Percentiles rank a stretch among this genome's conserved stretches.
Conservation (phyloP, 2,888 invertebrate genomes). For the Pyrgus malvae region DNA sequence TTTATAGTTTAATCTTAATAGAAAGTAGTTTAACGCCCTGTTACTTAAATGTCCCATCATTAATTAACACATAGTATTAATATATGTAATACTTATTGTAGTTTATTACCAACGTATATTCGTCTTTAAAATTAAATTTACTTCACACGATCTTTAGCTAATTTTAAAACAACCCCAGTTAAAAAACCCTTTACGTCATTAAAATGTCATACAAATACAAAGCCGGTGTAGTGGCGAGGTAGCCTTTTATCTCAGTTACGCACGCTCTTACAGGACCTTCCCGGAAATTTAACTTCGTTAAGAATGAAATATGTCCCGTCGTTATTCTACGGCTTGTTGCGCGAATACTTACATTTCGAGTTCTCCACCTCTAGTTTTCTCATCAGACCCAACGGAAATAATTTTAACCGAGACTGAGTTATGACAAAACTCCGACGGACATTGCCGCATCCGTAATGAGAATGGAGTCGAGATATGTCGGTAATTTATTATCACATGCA, state of each 20-base stretch:
- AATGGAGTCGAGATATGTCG: conserved; percentile 77
- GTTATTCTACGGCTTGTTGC: conserved; percentile 79
- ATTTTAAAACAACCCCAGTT: conserved; percentile 1
- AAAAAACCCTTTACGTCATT: conserved; percentile 17
- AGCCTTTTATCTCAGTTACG: conserved; percentile 78
- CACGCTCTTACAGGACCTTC: conserved; percentile 73
- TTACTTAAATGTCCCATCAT: too few species aligned
- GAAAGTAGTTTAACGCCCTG: too few species aligned
- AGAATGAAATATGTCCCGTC: conserved; percentile 80
- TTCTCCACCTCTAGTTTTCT: conserved; percentile 79
- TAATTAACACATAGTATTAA: too few species aligned
- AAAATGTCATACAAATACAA: conserved; percentile 38
- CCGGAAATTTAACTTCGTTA: conserved; percentile 81
- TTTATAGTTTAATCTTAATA: too few species aligned
- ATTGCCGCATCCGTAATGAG: conserved; percentile 81
- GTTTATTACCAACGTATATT: too few species aligned
- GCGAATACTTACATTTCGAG: conserved; percentile 77
- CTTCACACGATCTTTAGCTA: too few species aligned
- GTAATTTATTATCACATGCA: conserved; percentile 76
- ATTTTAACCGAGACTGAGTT: conserved; percentile 81
- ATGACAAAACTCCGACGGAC: conserved; percentile 81
- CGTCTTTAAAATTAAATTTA: too few species aligned
- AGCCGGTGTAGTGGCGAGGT: conserved; percentile 61
- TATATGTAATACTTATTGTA: too few species aligned
- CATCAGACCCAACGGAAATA: conserved; percentile 80